Base-by-base conservation (phyloP, 2,888 invertebrate genomes). In the Operophtera brumata region DNA sequence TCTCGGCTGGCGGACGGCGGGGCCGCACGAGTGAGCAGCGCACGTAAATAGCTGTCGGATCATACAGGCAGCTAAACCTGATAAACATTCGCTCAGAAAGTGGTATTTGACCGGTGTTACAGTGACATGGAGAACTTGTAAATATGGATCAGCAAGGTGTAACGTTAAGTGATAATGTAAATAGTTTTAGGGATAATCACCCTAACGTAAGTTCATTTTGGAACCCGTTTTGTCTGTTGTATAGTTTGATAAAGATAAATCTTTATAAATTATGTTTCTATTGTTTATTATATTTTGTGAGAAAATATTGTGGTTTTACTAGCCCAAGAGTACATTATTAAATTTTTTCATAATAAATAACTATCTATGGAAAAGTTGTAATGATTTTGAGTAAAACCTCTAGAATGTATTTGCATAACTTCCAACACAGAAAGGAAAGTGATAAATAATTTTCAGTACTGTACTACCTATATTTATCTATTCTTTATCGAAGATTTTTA, bases 271-370 rank as follows among this genome's bases (percentile, higher is more conserved):
- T 84, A 84, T 78, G 85, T 87, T 87, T 86, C 86, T 81, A 86
- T 86, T 86, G 88, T 87, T 87, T 78, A 86, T 82, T 87, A 87
- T 88, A 89, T 88, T 88, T 87, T 87, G 77, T 75, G 73, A 80
- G 80, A 82, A 83, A 67, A 59, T 62, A 51, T 65, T 50, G 57
- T 45, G 54, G 48, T 57, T 54, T 51, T 59, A 52, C 43, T 55
- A 40, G 47, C 57, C 47, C 52, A 56, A 61, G 62, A 59, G 61
- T 58, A 59, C 62, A 54, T 65, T 64, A 64, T 65, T 62, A 62
- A 65, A 57, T 51, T 41, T 47, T 59, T 50, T n/a, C n/a, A n/a
- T n/a, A n/a, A n/a, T n/a, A n/a, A n/a, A n/a, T n/a, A n/a, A n/a
- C n/a, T n/a, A n/a, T n/a, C n/a, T n/a, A n/a, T 64, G 57, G 44